Evolutionary conservation across 2,113 vertebrate species (phyloP).

Genomic region (Ciconia stormi): DNA sequence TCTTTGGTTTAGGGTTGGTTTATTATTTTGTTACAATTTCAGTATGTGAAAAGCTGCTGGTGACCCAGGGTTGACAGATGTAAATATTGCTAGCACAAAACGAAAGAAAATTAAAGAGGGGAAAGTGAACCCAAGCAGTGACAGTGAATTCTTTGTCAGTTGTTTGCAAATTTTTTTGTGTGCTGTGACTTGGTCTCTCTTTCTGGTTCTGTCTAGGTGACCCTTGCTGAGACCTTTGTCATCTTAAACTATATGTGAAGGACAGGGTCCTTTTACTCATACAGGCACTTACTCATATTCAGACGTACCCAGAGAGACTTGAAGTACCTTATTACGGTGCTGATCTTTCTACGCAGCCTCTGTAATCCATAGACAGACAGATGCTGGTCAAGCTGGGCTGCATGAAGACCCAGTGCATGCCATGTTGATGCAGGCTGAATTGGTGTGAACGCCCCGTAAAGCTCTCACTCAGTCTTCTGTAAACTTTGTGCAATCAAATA

Average conservation of each 20-base stretch:
- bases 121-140: neutral
- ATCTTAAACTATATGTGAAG: neutral
- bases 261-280: neutral
- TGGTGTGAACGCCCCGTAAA: neutral
- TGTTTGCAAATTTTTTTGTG: neutral
- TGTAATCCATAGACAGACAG: neutral
- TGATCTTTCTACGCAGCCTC: neutral
- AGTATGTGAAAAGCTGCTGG: neutral
- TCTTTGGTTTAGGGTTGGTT: neutral
- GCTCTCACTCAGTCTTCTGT: neutral
- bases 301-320: too few species aligned
- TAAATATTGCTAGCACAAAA: neutral
- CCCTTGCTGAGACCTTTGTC: neutral
- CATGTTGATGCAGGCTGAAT: neutral
- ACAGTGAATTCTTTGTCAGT: neutral
- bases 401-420: neutral
- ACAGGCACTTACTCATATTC: neutral
- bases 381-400: neutral
- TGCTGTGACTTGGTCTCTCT: neutral
- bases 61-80: neutral
- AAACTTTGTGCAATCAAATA: neutral
- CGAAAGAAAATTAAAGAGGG: neutral
- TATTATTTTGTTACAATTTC: neutral
- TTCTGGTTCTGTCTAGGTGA: neutral
- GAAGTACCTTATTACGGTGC: neutral